Conservation (phyloP, 2,888 invertebrate genomes). For the Latrodectus hesperus region DNA sequence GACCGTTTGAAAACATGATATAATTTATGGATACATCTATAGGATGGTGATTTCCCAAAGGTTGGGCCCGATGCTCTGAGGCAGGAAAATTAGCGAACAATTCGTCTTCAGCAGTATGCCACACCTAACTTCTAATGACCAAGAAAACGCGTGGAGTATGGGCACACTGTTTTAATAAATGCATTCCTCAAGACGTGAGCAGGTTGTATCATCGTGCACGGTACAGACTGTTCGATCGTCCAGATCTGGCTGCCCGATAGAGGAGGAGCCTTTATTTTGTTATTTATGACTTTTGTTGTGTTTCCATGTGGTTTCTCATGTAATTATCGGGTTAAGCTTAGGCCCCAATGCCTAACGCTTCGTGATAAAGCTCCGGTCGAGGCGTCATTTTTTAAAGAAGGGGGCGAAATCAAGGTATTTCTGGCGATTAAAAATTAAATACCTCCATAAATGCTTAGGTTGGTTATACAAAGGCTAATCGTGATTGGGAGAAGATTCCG, state of each 20-base stretch:
- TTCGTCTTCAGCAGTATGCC: slow-evolving; percentile 61
- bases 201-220: slow-evolving; percentile 9
- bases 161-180: slow-evolving; percentile 53
- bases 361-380: not conserved
- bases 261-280: slow-evolving; percentile 16
- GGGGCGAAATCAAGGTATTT: slow-evolving; percentile 1
- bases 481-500: slow-evolving; percentile 1
- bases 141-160: slow-evolving; percentile 22
- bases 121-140: slow-evolving; percentile 62
- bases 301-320: slow-evolving; percentile 49
- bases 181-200: slow-evolving; percentile 26
- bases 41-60: slow-evolving; percentile 26
- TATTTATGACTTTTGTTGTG: slow-evolving; percentile 54
- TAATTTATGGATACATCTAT: slow-evolving; percentile 52
- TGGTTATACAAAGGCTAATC: not conserved
- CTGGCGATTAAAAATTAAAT: slow-evolving; percentile 24
- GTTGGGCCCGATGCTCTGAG: slow-evolving; percentile 23
- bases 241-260: slow-evolving; percentile 42
- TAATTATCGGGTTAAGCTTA: slow-evolving; percentile 59
- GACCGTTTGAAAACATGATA: slow-evolving; percentile 9
- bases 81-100: slow-evolving; percentile 60
- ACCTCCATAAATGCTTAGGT: slow-evolving; percentile 10
- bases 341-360: not conserved
- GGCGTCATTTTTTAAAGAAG: not conserved
- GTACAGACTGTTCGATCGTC: not conserved